Evolutionary conservation across 2,113 vertebrate species (phyloP).

Genomic region (Eurystomus gularis): DNA sequence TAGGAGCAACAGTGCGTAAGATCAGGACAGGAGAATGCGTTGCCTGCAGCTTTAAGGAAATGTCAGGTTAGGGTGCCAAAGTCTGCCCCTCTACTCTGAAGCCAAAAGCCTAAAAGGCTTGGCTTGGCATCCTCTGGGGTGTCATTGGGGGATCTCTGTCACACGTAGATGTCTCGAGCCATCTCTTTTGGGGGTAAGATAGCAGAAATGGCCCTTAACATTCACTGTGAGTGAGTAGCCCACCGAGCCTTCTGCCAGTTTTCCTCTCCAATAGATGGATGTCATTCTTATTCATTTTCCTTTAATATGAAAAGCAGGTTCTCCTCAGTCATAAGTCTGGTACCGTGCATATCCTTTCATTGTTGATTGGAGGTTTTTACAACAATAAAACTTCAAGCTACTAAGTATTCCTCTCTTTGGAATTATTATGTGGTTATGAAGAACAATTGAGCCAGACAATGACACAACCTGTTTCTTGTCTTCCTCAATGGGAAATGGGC

Average conservation of each 20-base stretch:
- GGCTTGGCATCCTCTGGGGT: neutral
- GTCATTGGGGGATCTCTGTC: neutral
- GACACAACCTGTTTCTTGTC: conserved; percentile 10
- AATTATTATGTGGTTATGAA: neutral
- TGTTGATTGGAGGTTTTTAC: neutral
- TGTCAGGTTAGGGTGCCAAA: neutral
- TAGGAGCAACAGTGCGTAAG: neutral
- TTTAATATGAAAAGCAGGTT: conserved; percentile 20
- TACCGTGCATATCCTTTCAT: conserved; percentile 2
- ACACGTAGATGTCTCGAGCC: neutral
- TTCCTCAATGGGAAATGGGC: conserved; percentile 35
- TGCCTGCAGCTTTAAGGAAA: neutral
- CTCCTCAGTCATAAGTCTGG: neutral
- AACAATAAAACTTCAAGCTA: neutral
- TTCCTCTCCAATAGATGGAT: neutral
- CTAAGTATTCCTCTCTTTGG: neutral
- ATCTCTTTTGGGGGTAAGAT: neutral
- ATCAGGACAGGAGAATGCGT: neutral
- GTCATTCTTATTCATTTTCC: neutral
- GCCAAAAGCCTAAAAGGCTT: neutral
- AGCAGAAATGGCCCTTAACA: neutral
- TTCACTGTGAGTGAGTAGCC: neutral
- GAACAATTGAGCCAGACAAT: conserved; percentile 19
- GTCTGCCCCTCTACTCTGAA: neutral
- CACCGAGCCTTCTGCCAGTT: neutral